Percentiles rank a stretch among this genome's conserved stretches.
Evolutionary conservation across 2,113 vertebrate genomes (phyloP).

Genomic region (Sinocyclocheilus grahami): DNA sequence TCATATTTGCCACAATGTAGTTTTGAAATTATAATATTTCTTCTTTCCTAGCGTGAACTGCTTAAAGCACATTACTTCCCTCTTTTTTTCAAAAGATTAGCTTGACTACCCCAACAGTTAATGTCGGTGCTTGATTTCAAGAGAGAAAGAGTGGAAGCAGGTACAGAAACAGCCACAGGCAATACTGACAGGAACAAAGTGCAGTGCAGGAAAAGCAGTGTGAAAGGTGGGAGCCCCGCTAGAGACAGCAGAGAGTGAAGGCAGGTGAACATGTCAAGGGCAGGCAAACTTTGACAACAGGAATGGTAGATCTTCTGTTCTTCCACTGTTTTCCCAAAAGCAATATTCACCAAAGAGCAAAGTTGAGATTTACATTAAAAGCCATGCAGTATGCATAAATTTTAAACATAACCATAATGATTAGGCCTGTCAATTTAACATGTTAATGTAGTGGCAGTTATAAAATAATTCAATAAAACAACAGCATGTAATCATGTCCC

Average conservation of each 20-base stretch:
- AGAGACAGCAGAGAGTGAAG: slow-evolving; percentile 11
- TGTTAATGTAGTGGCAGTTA: background rate
- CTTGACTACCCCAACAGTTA: background rate
- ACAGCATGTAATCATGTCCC: background rate
- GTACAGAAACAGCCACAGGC: slow-evolving; percentile 23
- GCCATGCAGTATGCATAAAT: background rate
- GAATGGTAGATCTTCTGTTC: slow-evolving; percentile 58
- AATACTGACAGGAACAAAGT: slow-evolving; percentile 36
- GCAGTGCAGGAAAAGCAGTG: slow-evolving; percentile 11
- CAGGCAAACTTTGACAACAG: slow-evolving; percentile 1
- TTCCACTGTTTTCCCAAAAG: background rate
- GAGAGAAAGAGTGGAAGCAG: slow-evolving; percentile 23
- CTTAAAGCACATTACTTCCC: background rate
- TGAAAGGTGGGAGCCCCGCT: slow-evolving; percentile 30
- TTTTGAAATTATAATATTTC: background rate
- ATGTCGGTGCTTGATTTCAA: slow-evolving; percentile 8
- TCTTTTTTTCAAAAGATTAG: background rate
- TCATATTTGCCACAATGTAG: background rate
- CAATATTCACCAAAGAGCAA: background rate
- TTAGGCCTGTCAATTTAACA: background rate
- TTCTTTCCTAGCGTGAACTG: background rate
- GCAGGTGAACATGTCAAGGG: slow-evolving; percentile 35
- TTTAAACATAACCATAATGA: background rate
- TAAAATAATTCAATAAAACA: background rate
- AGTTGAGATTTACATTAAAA: background rate